These are phyloP conservation scores for Bettongia penicillata DNA, from an alignment of 2,113 vertebrate genomes.

Conservation along the genomic window DNA sequence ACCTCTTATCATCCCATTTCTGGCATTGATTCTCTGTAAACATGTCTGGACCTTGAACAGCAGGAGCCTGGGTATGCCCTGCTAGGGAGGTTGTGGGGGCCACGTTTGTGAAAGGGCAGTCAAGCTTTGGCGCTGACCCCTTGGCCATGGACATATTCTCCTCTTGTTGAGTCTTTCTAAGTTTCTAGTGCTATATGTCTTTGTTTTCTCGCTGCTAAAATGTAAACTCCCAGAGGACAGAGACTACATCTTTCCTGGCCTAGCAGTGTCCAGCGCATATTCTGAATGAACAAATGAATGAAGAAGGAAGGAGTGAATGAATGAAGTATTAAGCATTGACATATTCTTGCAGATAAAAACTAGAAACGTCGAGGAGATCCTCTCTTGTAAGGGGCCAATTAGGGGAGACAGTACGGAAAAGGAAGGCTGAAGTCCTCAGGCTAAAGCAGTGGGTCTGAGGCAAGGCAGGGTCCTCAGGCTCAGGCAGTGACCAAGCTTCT, in stretches of 20 bases:
- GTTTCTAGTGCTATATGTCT: too few species aligned
- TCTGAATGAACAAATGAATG: not conserved
- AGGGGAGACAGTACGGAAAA: too few species aligned
- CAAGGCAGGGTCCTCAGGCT: not conserved
- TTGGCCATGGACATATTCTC: not conserved
- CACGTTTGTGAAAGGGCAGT: too few species aligned
- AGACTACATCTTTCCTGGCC: not conserved
- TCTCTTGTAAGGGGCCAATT: too few species aligned
- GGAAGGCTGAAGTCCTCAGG: not conserved
- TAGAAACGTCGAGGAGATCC: not conserved
- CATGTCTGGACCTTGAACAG: not conserved
- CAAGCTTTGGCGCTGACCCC: too few species aligned
- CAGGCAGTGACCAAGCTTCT: too few species aligned
- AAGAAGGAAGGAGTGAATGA: not conserved
- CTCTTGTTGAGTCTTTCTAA: too few species aligned
- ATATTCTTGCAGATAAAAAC: not conserved
- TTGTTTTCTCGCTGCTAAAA: not conserved
- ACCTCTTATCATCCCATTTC: too few species aligned
- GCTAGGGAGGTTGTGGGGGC: not conserved
- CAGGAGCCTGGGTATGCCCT: not conserved
- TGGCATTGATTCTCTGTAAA: too few species aligned
- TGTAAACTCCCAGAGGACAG: too few species aligned
- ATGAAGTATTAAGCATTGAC: not conserved
- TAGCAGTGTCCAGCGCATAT: not conserved
- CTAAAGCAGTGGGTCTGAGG: not conserved